Conservation (phyloP, 2,113 vertebrate species). For the Megaceryle maxima region DNA sequence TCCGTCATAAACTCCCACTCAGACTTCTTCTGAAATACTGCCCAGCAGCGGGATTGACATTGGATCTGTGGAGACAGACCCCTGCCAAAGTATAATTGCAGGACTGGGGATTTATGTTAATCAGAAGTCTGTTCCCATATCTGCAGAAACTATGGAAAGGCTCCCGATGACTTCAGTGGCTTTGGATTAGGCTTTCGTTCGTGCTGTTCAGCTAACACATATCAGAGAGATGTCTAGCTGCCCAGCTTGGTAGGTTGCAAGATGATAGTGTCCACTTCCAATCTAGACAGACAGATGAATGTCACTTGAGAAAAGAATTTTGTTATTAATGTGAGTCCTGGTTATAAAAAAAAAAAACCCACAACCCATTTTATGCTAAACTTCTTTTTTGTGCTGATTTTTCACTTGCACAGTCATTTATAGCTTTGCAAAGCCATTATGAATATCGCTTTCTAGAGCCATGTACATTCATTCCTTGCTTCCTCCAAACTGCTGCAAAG, state of each 20-base stretch:
- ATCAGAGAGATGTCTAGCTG: not conserved
- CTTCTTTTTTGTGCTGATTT: not conserved
- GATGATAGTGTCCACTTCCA: not conserved
- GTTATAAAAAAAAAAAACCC: not conserved
- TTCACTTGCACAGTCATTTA: not conserved
- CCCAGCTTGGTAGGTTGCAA: not conserved
- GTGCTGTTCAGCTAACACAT: not conserved
- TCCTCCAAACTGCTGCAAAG: not conserved
- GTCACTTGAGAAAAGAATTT: not conserved
- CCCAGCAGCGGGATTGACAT: not conserved
- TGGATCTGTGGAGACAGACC: not conserved
- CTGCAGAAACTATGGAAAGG: not conserved
- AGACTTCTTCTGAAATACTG: not conserved
- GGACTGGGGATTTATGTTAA: not conserved
- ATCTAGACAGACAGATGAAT: not conserved
- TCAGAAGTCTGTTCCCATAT: not conserved
- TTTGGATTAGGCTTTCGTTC: not conserved
- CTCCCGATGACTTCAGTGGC: not conserved
- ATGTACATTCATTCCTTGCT: not conserved
- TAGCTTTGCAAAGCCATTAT: not conserved
- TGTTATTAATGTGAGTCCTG: not conserved
- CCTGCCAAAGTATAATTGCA: slow-evolving; percentile 1
- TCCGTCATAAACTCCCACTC: not conserved
- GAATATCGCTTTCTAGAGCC: not conserved
- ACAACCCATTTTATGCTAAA: not conserved